Evolutionary conservation across 2,797 vertebrate genomes (phyloP).

Genomic region (Enoplosus armatus): DNA sequence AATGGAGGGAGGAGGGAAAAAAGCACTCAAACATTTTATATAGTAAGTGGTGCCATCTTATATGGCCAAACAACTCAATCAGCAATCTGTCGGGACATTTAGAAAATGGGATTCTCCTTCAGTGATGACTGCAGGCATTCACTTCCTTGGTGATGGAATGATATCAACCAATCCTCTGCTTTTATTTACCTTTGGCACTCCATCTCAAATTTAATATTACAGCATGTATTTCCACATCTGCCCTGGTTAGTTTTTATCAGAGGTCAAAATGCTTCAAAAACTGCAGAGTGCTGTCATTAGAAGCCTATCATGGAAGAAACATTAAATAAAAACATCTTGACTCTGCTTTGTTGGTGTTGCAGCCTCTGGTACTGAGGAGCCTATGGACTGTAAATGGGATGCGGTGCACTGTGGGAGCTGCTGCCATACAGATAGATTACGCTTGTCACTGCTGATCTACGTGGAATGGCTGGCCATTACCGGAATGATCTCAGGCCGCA

Average conservation of each 20-base stretch:
- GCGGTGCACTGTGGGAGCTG: constrained; percentile 63
- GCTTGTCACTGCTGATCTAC: constrained; percentile 75
- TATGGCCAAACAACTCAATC: constrained; percentile 67
- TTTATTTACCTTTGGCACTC: constrained; percentile 48
- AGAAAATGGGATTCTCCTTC: constrained; percentile 66
- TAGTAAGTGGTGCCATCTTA: constrained; percentile 63
- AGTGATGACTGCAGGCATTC: constrained; percentile 64
- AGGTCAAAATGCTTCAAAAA: constrained; percentile 54
- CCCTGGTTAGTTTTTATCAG: constrained; percentile 38
- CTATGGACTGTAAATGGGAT: constrained; percentile 62
- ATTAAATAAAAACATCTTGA: constrained; percentile 54
- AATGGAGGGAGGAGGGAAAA: not conserved
- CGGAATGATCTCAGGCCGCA: constrained; percentile 71
- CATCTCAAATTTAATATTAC: constrained; percentile 54
- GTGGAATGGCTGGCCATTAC: constrained; percentile 70
- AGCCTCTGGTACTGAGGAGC: constrained; percentile 35
- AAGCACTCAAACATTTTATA: constrained; percentile 57
- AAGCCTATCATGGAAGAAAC: constrained; percentile 45
- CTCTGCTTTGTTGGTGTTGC: constrained; percentile 20
- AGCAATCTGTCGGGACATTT: constrained; percentile 69
- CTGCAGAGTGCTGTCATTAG: constrained; percentile 38
- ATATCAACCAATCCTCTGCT: constrained; percentile 52
- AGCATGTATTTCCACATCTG: constrained; percentile 50
- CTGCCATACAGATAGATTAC: constrained; percentile 74
- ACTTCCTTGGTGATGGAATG: constrained; percentile 53